Base-by-base conservation (phyloP, 2,888 invertebrate genomes). In the Agonopterix subpropinquella region DNA sequence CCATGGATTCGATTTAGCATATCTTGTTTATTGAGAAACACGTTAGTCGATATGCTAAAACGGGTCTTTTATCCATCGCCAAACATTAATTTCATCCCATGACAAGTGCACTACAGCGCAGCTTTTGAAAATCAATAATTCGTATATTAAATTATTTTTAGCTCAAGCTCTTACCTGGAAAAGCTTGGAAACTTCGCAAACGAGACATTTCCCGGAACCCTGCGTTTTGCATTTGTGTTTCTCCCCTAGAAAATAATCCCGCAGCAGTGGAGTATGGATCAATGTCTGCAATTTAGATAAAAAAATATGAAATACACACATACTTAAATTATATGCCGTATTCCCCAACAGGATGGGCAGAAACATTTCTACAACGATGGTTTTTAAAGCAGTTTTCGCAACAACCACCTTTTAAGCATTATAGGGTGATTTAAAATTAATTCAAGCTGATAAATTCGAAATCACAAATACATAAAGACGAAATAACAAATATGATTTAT, bases 201-300 rank as follows among this genome's bases (percentile, higher is more conserved):
- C 97, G 50, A 99, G 91, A 85, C 99, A 98, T 71, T 93, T 93
- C 41, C 92, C 92, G 2, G 95, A 91, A 51, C 92, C 90, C 50
- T 90, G 90, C 7, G 90, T 85, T 66, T 91, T 92, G 83, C 98
- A 98, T 68, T 94, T 92, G 76, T 99, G 98, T 60, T 94, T 92
- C 80, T 98, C 98, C 41, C 96, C 94, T 61, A 99, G 90, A 78
- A 99, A 98, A 83, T 97, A 99, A 77, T 99, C 98, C 55, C 98
- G 90, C 48, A 99, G 87, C 41, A 98, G 86, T 1, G 98, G 98
- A 3, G 98, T 98, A 78, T 99, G 98, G 60, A 97, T 97, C 60
- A 99, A 80, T 0, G 97, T 96, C 90, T 94, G 88, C 37, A 79
- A 42, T 28, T 28, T 28, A 28, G 28, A 28, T 28, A 5, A 5